Conservation (phyloP, 2,888 invertebrate genomes). For the Eupithecia abbreviata region DNA sequence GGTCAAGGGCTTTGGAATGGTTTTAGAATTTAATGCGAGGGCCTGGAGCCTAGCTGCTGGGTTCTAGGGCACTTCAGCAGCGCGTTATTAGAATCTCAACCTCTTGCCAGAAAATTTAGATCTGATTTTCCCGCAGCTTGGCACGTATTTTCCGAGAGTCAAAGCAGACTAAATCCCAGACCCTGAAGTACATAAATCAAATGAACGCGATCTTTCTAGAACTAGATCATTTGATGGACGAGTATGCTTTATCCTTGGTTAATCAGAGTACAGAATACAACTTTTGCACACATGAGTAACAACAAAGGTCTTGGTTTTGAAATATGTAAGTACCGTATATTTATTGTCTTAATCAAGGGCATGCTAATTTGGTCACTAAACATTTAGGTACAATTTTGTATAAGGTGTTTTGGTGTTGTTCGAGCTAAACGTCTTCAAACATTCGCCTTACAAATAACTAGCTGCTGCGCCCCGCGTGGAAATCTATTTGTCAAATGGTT, state of each 20-base stretch:
- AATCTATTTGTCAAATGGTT: too few species aligned
- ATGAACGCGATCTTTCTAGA: background rate
- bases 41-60: background rate
- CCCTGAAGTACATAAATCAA: background rate
- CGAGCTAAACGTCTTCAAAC: background rate
- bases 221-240: background rate
- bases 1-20: conserved; percentile 42
- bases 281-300: too few species aligned
- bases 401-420: background rate
- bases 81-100: background rate
- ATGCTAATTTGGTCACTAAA: too few species aligned
- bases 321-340: too few species aligned
- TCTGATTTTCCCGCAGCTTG: background rate
- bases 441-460: background rate
- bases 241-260: background rate
- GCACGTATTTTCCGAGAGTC: background rate
- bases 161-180: background rate
- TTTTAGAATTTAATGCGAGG: conserved; percentile 28
- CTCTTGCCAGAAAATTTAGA: conserved; percentile 12
- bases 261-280: background rate
- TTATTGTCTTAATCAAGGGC: too few species aligned
- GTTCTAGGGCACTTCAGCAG: conserved; percentile 4
- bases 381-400: too few species aligned
- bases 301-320: too few species aligned
- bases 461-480: too few species aligned